These are phyloP conservation scores for Haemorhous mexicanus DNA, from an alignment of 2,113 vertebrate genomes.

Conservation along the genomic window DNA sequence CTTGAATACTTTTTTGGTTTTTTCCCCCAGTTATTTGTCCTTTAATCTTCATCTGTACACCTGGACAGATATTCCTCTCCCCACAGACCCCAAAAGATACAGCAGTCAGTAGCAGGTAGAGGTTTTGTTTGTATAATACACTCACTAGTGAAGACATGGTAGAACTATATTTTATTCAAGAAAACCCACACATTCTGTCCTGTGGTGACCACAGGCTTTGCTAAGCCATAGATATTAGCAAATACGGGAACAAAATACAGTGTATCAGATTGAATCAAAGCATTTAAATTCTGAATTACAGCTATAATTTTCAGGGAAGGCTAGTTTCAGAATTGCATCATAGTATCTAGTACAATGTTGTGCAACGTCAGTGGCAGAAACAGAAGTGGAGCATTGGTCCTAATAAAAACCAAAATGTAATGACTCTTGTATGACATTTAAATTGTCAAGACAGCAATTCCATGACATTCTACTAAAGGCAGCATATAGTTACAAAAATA, in stretches of 20 bases:
- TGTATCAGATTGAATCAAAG: constrained; percentile 55
- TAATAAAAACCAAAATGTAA: constrained; percentile 20
- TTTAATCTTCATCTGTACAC: not conserved
- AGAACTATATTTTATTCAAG: constrained; percentile 66
- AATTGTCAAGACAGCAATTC: constrained; percentile 50
- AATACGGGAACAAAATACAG: constrained; percentile 60
- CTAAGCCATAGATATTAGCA: constrained; percentile 58
- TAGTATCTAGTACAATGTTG: constrained; percentile 44
- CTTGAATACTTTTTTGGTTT: not conserved
- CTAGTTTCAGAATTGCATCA: constrained; percentile 34
- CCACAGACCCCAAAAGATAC: not conserved
- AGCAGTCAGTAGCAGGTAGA: not conserved
- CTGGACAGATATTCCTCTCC: not conserved
- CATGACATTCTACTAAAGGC: constrained; percentile 47
- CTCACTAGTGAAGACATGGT: constrained; percentile 46
- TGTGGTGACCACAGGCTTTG: constrained; percentile 51
- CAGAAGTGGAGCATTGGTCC: constrained; percentile 50
- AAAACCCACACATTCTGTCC: constrained; percentile 60
- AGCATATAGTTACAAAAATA: constrained; percentile 34
- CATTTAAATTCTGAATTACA: constrained; percentile 54
- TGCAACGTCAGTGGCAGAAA: constrained; percentile 47
- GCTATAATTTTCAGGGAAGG: constrained; percentile 34
- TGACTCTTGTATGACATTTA: constrained; percentile 36
- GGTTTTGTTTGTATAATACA: constrained; percentile 24
- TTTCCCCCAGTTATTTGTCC: not conserved